phyloP scores from a whole-genome alignment of 2,888 invertebrate species.

The Xanthorhoe spadicearia region DNA sequence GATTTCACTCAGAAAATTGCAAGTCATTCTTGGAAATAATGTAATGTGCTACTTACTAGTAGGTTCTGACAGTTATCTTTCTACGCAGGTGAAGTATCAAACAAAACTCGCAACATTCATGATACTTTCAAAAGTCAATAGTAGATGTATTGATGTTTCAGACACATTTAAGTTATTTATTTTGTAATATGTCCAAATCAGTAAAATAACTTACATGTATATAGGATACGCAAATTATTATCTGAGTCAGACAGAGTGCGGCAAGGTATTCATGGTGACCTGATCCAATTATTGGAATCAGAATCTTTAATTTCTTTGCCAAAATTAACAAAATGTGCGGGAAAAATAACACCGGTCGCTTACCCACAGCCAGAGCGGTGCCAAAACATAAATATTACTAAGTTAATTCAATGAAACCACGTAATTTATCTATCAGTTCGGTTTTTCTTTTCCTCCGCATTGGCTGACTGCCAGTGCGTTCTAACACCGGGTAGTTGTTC shows the following conservation, averaged over 20 bases:
- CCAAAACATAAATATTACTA: conserved; percentile 29
- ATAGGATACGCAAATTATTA: neutral
- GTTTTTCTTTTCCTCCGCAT: conserved; percentile 26
- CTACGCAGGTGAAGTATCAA: too few relatives aligned
- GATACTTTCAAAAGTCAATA: too few relatives aligned
- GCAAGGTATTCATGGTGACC: neutral
- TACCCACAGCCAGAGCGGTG: conserved; percentile 11
- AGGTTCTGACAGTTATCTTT: neutral
- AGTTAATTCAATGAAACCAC: conserved; percentile 31
- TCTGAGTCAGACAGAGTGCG: neutral
- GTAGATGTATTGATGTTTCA: too few relatives aligned
- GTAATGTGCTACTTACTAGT: neutral
- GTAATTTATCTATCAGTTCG: conserved; percentile 29
- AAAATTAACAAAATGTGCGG: conserved; percentile 8
- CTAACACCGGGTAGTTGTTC: conserved; percentile 19
- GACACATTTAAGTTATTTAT: too few relatives aligned
- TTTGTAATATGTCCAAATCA: too few relatives aligned
- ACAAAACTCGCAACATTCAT: too few relatives aligned
- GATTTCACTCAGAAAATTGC: conserved; percentile 30
- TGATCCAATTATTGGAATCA: neutral
- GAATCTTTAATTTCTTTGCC: neutral
- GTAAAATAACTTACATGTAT: too few relatives aligned
- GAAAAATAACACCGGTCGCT: conserved; percentile 7
- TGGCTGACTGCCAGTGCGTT: conserved; percentile 29
- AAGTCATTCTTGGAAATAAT: conserved; percentile 10